Evolutionary conservation across 2,797 vertebrate genomes (phyloP), one percentile per base, ranked within the genome.

Genomic region (Acipenser transmontanus): DNA sequence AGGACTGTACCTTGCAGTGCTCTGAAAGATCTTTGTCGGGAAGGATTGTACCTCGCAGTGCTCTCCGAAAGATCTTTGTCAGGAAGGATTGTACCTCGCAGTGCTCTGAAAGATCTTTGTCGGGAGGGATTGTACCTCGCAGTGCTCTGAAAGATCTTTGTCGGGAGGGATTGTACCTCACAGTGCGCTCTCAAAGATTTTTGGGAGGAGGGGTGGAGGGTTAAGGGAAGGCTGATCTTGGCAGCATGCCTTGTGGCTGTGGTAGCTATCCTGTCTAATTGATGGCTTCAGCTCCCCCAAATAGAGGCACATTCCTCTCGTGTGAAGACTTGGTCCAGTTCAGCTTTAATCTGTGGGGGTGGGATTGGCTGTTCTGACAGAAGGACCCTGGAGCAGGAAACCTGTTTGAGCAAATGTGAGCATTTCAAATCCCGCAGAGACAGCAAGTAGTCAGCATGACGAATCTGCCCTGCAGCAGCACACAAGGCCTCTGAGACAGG

Each of bases 271-370:
- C 48, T 51, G 59, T 49, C n/a, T 52, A 61, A 59, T 54, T 67
- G 59, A 62, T 52, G 66, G 34, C 47, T 67, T 51, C 13, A 62
- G 61, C 51, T 47, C 49, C 50, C 34, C 59, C 61, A 62, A 60
- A 67, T 52, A 62, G 51, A 61, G 50, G 52, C 49, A 62, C 50
- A 52, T 67, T 67, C 60, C 50, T 67, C 57, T 62, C 59, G 47
- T 61, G 66, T 62, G 49, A 67, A 59, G 60, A 52, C 49, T 54
- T 52, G 50, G 59, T 13, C 17, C 6, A 34, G 6, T 49, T 20
- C 49, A 62, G 60, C 66, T 67, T 67, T 67, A 50, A 62, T 67
- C 66, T 62, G 34, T 10, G 7, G 9, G 59, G 60, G 60, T 61
- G 49, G 66, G n/a, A 17, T 51, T 13, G 47, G 61, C 50, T 34